phyloP scores from a whole-genome alignment of 2,113 vertebrate genomes.

The Rattus rattus region DNA sequence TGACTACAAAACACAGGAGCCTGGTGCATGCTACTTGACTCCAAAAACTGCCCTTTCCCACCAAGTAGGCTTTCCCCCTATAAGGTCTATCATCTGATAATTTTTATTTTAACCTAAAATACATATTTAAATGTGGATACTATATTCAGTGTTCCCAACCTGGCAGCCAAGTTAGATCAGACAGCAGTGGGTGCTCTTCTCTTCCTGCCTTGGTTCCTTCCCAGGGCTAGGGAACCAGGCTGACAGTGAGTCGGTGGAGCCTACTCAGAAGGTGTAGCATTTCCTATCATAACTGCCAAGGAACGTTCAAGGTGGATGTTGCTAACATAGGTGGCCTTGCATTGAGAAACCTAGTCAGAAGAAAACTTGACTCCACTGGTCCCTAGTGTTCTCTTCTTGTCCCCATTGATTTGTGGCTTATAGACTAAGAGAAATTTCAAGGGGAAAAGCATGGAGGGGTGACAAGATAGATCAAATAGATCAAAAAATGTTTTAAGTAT shows the following conservation, averaged over 20 bases:
- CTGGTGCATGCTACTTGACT: neutral
- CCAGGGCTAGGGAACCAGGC: neutral
- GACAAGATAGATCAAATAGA: neutral
- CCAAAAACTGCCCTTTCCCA: slow-evolving; percentile 75
- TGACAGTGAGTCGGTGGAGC: neutral
- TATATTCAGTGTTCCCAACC: neutral
- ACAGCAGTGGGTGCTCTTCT: neutral
- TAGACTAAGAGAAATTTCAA: neutral
- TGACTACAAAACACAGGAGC: slow-evolving; percentile 85
- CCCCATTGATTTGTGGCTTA: slow-evolving; percentile 46
- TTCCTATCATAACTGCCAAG: neutral
- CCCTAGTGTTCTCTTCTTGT: neutral
- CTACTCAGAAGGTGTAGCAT: rapidly evolving
- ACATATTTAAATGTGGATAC: neutral
- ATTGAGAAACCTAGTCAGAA: neutral
- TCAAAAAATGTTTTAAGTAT: neutral
- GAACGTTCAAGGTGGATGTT: neutral
- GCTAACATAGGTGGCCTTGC: neutral
- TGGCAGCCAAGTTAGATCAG: neutral
- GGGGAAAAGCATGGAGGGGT: neutral
- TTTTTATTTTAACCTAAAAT: neutral
- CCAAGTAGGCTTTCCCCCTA: too few species aligned
- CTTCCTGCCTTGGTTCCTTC: neutral
- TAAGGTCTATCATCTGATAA: neutral
- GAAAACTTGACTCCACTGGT: neutral